Evolutionary conservation across 1,140 invertebrate species (phyloP).

Genomic region (Leptoteleia sp.): DNA sequence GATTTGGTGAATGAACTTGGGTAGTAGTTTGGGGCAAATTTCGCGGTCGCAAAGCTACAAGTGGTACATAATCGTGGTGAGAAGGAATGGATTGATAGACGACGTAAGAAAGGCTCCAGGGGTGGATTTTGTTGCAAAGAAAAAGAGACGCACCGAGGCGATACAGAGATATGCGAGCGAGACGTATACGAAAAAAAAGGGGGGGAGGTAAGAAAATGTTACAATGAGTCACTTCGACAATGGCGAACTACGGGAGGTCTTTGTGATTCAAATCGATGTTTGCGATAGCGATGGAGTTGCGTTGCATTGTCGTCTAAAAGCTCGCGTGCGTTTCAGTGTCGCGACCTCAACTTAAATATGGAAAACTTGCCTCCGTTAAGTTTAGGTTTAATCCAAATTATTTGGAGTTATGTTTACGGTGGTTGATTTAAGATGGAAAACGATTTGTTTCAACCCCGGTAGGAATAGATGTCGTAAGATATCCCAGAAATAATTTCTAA

Average conservation of each 20-base stretch:
- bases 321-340: slow-evolving; percentile 22
- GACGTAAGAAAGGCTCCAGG: slow-evolving; percentile 56
- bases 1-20: slow-evolving; percentile 60
- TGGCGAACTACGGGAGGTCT: slow-evolving; percentile 75
- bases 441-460: no score
- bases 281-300: slow-evolving; percentile 75
- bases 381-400: no score
- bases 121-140: slow-evolving; percentile 51
- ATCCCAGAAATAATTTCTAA: no score
- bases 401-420: no score
- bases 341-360: no score
- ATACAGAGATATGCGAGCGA: slow-evolving; percentile 10
- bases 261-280: slow-evolving; percentile 80
- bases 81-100: slow-evolving; percentile 77
- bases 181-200: slow-evolving; percentile 2
- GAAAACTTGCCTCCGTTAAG: no score
- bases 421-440: no score
- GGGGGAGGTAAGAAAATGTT: slow-evolving; percentile 58
- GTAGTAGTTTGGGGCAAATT: slow-evolving; percentile 63
- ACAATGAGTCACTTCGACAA: slow-evolving; percentile 76
- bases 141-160: slow-evolving; percentile 40
- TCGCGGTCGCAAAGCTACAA: slow-evolving; percentile 71
- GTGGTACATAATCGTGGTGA: slow-evolving; percentile 75
- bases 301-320: slow-evolving; percentile 68
- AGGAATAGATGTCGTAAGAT: no score